Evolutionary conservation across 2,113 vertebrate species (phyloP).

Genomic region (Heterochromis multidens): DNA sequence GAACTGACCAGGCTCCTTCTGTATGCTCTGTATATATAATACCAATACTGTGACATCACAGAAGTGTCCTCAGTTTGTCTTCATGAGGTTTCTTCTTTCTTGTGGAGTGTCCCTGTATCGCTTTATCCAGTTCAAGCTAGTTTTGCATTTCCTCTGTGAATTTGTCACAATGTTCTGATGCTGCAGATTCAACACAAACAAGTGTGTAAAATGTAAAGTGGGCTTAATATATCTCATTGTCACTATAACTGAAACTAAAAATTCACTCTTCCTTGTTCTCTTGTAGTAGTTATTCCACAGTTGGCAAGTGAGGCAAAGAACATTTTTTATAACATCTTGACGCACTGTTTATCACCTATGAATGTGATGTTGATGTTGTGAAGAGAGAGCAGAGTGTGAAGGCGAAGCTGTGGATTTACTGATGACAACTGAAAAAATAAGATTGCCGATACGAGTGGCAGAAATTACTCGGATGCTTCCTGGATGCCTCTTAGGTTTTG

Average conservation of each 20-base stretch:
- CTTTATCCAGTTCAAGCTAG: background rate
- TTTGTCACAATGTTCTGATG: background rate
- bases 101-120: background rate
- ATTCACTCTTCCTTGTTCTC: no score
- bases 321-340: background rate
- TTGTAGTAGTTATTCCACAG: background rate
- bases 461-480: background rate
- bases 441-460: background rate
- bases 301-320: background rate
- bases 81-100: background rate
- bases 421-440: background rate
- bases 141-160: background rate
- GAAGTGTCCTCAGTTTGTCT: background rate
- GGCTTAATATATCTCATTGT: background rate
- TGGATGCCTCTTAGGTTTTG: background rate
- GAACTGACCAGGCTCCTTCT: background rate
- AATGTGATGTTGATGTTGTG: background rate
- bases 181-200: background rate
- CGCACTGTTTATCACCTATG: background rate
- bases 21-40: no score
- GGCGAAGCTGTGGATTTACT: background rate
- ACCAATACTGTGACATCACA: background rate
- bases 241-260: background rate
- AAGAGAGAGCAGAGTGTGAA: background rate
- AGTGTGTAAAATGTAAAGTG: background rate